A percentile compares a stretch with the other conserved stretches of the same genome.
Evolutionary conservation across 2,797 vertebrate species (phyloP).

Genomic region (Artibeus lituratus): DNA sequence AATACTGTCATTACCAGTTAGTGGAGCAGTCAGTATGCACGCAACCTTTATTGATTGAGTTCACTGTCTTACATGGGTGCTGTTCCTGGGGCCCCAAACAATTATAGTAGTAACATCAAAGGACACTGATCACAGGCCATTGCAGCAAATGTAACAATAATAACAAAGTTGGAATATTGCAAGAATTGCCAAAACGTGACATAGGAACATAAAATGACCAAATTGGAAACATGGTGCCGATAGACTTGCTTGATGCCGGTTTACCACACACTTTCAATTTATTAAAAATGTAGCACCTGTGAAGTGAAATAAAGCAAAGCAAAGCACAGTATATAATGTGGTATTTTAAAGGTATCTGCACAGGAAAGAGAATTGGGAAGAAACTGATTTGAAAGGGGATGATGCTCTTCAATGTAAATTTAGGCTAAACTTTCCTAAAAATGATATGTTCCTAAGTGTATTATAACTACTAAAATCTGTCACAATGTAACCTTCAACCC

Average conservation of each 20-base stretch:
- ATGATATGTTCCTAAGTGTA: background rate
- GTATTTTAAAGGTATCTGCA: background rate
- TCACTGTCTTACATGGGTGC: background rate
- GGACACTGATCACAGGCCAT: background rate
- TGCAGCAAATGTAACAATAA: background rate
- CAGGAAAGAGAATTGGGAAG: background rate
- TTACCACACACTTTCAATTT: background rate
- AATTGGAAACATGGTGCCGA: background rate
- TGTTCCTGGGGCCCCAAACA: background rate
- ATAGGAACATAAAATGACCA: background rate
- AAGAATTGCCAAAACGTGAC: background rate
- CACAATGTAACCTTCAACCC: background rate
- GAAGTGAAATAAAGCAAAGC: background rate
- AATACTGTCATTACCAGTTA: background rate
- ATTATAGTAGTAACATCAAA: background rate
- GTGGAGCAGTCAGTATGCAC: background rate
- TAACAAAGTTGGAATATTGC: background rate
- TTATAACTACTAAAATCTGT: background rate
- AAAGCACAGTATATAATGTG: background rate
- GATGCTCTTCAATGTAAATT: background rate
- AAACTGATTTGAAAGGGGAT: background rate
- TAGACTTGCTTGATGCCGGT: background rate
- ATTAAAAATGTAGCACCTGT: background rate
- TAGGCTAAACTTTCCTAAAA: background rate
- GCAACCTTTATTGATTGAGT: background rate